These are phyloP conservation scores for Drosophila seguyi DNA, from an alignment of 1,140 invertebrate genomes.

Conservation along the genomic window DNA sequence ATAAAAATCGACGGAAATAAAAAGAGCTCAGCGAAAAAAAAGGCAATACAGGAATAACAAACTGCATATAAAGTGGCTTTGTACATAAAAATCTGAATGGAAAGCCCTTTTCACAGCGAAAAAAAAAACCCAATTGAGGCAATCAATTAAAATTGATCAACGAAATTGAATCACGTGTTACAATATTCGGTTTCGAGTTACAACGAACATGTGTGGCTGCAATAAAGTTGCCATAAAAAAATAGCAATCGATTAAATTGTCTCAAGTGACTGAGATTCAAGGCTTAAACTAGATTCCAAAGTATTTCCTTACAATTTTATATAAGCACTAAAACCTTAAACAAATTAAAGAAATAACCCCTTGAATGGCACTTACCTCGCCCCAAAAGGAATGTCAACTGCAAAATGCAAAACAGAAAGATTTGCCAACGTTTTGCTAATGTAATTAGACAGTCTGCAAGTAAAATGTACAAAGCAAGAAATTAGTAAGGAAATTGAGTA, in stretches of 20 bases:
- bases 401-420: constrained; percentile 57
- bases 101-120: constrained; percentile 10
- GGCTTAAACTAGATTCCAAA: neutral
- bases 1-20: constrained; percentile 69
- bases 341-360: neutral
- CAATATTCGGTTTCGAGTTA: constrained; percentile 60
- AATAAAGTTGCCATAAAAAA: constrained; percentile 56
- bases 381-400: constrained; percentile 18
- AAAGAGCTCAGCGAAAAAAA: constrained; percentile 15
- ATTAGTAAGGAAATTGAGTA: constrained; percentile 49
- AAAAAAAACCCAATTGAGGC: constrained; percentile 72
- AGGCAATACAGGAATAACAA: constrained; percentile 45
- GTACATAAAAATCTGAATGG: constrained; percentile 51
- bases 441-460: constrained; percentile 78
- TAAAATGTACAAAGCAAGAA: constrained; percentile 54
- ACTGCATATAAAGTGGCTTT: constrained; percentile 70
- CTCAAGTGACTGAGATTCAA: constrained; percentile 15
- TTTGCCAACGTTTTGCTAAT: constrained; percentile 54
- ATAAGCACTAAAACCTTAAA: constrained; percentile 1
- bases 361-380: constrained; percentile 15
- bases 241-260: constrained; percentile 20
- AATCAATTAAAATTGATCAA: constrained; percentile 81
- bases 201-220: constrained; percentile 31
- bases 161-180: constrained; percentile 82
- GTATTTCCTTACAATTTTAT: neutral